Base-by-base conservation (phyloP, 2,888 invertebrate species). In the Drosophila gaucha region DNA sequence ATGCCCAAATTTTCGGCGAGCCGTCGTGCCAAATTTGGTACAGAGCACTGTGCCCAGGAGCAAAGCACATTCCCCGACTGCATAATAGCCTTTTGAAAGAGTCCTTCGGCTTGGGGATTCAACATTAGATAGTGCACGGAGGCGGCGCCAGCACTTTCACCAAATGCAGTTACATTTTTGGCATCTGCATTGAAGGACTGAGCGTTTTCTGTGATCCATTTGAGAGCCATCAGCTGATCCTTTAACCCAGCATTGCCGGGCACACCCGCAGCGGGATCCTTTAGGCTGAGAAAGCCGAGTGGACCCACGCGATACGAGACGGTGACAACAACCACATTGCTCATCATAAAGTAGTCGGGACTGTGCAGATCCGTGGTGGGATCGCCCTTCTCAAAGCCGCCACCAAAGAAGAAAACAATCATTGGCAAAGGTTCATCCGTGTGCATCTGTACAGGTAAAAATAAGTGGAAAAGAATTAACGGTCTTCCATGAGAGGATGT, bases 171-270 rank as follows among this genome's bases (percentile, higher is more conserved):
- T 1, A 91, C 90, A 76, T 93, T 93, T 1, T 90, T 80, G 0
- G 92, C 84, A 84, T 93, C 92, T 1, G 93, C 93, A 68, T 92
- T 92, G 63, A 93, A 93, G 9, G 74, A 63, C 2, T 67, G 28
- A 2, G 92, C 92, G 71, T 93, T 93, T 16, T 86, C 74, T 36
- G 91, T 90, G 0, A 93, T 88, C 93, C 93, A 93, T 60, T 90
- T 89, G 43, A 93, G 70, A 0, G 92, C 93, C 78, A 93, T 62
- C 0, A 93, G 83, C 84, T 92, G 92, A 80, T 93, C 93, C 83
- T 93, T 93, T 0, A 93, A 78, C 1, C 92, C 93, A 2, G 92
- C 92, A 78, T 93, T 93, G 1, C 93, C 93, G 1, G 93, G 93
- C 35, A 93, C 91, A 2, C 90, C 89, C 0, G 92, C 73, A 1